phyloP scores from a whole-genome alignment of 1,140 invertebrate species.

The Marisa cornuarietis region DNA sequence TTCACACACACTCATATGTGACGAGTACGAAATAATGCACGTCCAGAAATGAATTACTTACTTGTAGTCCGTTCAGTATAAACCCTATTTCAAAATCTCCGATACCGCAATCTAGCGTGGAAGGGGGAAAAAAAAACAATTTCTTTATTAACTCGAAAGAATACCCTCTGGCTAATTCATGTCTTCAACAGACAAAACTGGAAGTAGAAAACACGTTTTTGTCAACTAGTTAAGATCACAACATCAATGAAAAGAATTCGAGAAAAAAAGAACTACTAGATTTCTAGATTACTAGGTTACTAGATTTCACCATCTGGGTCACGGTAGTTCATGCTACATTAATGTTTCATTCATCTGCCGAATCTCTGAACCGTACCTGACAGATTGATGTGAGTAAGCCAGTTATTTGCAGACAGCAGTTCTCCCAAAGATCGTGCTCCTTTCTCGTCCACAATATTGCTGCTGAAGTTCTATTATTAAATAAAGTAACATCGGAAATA shows the following conservation, averaged over 20 bases:
- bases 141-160: too few species aligned
- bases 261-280: too few species aligned
- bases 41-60: constrained; percentile 25
- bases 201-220: too few species aligned
- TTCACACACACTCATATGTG: neutral
- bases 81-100: constrained; percentile 46
- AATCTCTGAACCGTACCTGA: constrained; percentile 39
- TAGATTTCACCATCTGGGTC: too few species aligned
- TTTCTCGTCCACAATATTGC: constrained; percentile 40
- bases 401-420: constrained; percentile 39
- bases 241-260: too few species aligned
- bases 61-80: constrained; percentile 49
- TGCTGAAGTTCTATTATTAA: constrained; percentile 43
- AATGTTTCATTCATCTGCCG: too few species aligned
- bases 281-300: too few species aligned
- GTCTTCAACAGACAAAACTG: too few species aligned
- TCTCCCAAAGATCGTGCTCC: constrained; percentile 44
- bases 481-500: neutral
- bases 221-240: too few species aligned
- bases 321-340: too few species aligned
- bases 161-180: too few species aligned
- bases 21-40: neutral
- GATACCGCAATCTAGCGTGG: constrained; percentile 43
- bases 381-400: constrained; percentile 48
- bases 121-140: neutral